Evolutionary conservation across 64 coral and sea anemone genomes (phyloP), one percentile per base, ranked within the genome.

Genomic region (Dendronephthya gigantea): DNA sequence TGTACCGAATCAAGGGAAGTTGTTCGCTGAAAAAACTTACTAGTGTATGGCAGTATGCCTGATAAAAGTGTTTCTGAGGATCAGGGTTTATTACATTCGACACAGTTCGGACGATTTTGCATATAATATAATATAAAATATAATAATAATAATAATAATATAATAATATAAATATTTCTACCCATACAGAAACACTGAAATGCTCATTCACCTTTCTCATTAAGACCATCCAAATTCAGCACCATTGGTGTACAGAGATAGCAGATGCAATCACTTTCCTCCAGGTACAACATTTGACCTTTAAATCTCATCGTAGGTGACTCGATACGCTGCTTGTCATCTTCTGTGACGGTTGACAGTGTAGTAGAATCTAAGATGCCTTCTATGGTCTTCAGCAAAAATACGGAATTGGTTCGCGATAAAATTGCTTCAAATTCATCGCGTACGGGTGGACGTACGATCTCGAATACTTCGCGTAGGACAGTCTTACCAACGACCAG

Each of bases 241-340:
- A 98, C 95, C 91, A 92, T 98, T 82, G 95, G 95, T 11, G 95
- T 92, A 33, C 91, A 93, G 0, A 98, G 92, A 76, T 91, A 98
- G 59, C 93, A 82, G 48, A 98, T 88, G 45, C 92, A 93, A 35
- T 98, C 92, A 75, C 86, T 88, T 82, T 98, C 95, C 43, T 92
- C 92, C 81, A 98, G 84, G 68, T 98, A 93, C 23, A 98, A 49
- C 95, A 98, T 98, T 70, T 98, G 95, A 19, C 95, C 72, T 35
- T 79, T 79, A 79, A 79, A 79, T 19, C 95, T 66, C 95, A 98
- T 98, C 29, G 95, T 93, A 22, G 95, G 95, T 10, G 88, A 98
- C 47, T 98, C 95, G 27, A 98, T 81, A 16, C 49, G 89, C 27
- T 92, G 88, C 33, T 81, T 86, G 55, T 98, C 95, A 93, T 98